Percentiles rank a stretch among this genome's conserved stretches.
These are phyloP conservation scores for Deroplatys truncata DNA, from an alignment of 2,888 invertebrate species.

Conservation along the genomic window DNA sequence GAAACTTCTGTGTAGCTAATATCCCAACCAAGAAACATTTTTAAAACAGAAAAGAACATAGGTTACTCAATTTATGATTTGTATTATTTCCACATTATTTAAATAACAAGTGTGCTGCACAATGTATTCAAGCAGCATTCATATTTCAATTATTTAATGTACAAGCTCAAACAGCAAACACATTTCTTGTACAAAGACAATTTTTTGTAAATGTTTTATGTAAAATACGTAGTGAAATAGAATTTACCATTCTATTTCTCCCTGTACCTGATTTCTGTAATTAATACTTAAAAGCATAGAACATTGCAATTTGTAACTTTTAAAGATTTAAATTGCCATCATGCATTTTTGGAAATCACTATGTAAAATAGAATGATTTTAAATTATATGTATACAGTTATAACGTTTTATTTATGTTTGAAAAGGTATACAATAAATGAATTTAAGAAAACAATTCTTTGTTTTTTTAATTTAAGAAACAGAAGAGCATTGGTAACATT, in stretches of 20 bases:
- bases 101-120: not conserved
- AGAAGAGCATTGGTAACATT: too few relatives aligned
- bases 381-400: too few relatives aligned
- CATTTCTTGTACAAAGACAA: not conserved
- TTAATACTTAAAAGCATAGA: not conserved
- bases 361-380: not conserved
- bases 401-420: not conserved
- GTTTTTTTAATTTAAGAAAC: not conserved
- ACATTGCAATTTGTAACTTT: not conserved
- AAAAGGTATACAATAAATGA: not conserved
- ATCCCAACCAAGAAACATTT: not conserved
- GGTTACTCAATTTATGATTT: not conserved
- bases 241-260: not conserved
- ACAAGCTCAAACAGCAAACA: not conserved
- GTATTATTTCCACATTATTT: not conserved
- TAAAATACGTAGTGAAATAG: not conserved
- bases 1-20: not conserved
- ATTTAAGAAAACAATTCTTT: not conserved
- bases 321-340: not conserved
- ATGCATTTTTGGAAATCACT: not conserved
- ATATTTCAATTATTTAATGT: not conserved
- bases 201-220: not conserved
- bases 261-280: not conserved
- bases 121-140: not conserved
- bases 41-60: not conserved